Conservation (phyloP, 2,113 vertebrate species). For the Peromyscus leucopus region DNA sequence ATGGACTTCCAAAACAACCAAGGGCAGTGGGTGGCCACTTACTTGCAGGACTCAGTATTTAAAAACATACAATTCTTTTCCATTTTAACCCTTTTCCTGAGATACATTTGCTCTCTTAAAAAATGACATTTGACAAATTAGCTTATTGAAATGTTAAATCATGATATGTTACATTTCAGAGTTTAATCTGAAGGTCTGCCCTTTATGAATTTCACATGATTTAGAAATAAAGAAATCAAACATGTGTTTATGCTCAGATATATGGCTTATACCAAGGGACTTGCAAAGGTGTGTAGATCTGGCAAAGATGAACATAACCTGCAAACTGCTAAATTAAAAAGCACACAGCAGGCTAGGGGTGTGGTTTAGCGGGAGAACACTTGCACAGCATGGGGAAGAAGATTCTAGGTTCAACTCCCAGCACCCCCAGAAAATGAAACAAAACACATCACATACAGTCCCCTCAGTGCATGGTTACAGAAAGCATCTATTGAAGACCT, state of each 20-base stretch:
- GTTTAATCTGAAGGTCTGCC: slow-evolving; percentile 49
- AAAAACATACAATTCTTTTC: slow-evolving; percentile 60
- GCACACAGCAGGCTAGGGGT: neutral
- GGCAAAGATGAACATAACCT: neutral
- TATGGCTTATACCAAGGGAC: neutral
- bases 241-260: slow-evolving; percentile 2
- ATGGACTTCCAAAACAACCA: slow-evolving; percentile 69
- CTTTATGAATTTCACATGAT: slow-evolving; percentile 58
- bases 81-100: slow-evolving; percentile 50
- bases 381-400: no score
- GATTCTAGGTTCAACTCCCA: neutral
- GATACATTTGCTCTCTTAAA: slow-evolving; percentile 52
- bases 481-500: slow-evolving; percentile 1
- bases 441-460: neutral
- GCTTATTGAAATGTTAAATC: slow-evolving; percentile 52
- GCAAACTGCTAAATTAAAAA: slow-evolving; percentile 22
- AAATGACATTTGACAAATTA: slow-evolving; percentile 41
- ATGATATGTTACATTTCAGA: slow-evolving; percentile 48
- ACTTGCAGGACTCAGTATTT: slow-evolving; percentile 66
- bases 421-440: neutral
- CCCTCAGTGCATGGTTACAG: neutral
- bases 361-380: neutral
- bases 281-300: neutral
- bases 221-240: slow-evolving; percentile 33
- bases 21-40: slow-evolving; percentile 71